Base-by-base conservation (phyloP, 92 coral and sea anemone genomes). In the Palythoa heliodiscus region DNA sequence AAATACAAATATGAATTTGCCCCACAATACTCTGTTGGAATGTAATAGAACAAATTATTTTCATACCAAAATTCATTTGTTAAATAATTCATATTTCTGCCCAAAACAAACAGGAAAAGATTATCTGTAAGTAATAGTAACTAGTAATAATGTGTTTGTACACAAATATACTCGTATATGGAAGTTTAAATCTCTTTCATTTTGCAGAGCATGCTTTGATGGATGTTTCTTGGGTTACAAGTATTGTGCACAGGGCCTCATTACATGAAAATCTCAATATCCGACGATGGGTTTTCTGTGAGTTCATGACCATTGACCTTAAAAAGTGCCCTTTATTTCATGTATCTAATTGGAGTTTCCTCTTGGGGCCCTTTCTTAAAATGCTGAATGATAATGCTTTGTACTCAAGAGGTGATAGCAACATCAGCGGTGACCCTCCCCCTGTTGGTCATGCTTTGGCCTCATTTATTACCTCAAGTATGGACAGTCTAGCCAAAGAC, bases 281-380 rank as follows among this genome's bases (percentile, higher is more conserved):
- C 70, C 92, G 93, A 52, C 90, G 94, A 85, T 96, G 99, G 99
- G 97, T 92, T 68, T 79, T 90, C 52, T 91, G 95, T 82, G 92
- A 85, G 48, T 53, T 95, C 5, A 71, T 96, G 84, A 87, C 92
- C 63, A 74, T 95, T 75, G 95, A 96, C 87, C 84, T 95, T 16
- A 37, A 77, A 29, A 79, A 71, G 53, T 93, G 91, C 35, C 97
- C 98, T 11, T 88, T 96, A 7, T 91, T 95, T 61, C 57, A 86
- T 69, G 52, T 85, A 37, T 60, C 78, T 13, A 72, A 87, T 58
- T 93, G 98, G 93, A 70, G 83, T 83, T 96, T 96, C 90, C 86
- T 92, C 11, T 83, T 89, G 85, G 94, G 91, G 55, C 93, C 95
- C 63, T 84, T 96, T 38, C 92, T 95, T 86, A 75, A 86, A 52